Evolutionary conservation across 2,113 vertebrate species (phyloP).

Genomic region (Solea senegalensis): DNA sequence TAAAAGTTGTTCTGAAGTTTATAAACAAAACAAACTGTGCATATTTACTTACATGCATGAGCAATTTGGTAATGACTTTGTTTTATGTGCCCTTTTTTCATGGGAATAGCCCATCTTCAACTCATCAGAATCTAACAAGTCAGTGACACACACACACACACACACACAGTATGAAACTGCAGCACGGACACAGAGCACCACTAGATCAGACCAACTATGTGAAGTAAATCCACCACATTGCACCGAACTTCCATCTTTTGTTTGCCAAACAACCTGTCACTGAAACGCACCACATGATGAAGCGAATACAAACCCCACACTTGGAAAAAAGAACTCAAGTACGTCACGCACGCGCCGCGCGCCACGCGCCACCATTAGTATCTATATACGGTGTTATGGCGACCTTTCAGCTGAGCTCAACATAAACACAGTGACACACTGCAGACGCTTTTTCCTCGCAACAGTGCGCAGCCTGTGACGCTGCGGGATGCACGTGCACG

Average conservation of each 20-base stretch:
- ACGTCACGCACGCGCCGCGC: conserved; percentile 5
- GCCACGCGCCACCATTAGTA: conserved; percentile 2
- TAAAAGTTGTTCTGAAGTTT: too few species aligned
- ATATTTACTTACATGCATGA: too few species aligned
- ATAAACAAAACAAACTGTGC: too few species aligned
- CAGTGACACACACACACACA: too few species aligned
- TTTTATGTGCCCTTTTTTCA: too few species aligned
- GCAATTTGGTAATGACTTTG: too few species aligned
- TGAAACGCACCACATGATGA: conserved; percentile 7
- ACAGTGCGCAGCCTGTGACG: not conserved
- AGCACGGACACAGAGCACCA: too few species aligned
- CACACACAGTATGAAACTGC: too few species aligned
- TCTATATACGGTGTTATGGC: conserved; percentile 16
- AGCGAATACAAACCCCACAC: not conserved
- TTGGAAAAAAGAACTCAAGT: not conserved
- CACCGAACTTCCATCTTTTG: conserved; percentile 1
- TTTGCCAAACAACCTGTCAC: not conserved
- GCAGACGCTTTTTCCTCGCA: conserved; percentile 12
- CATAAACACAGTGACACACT: conserved; percentile 31
- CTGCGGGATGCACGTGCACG: not conserved
- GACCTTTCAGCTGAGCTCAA: conserved; percentile 1
- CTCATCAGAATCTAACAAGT: too few species aligned
- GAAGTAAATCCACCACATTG: not conserved
- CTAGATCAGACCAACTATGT: too few species aligned
- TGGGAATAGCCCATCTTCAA: too few species aligned